Evolutionary conservation across 2,113 vertebrate genomes (phyloP).

Genomic region (Bubo blakistoni): DNA sequence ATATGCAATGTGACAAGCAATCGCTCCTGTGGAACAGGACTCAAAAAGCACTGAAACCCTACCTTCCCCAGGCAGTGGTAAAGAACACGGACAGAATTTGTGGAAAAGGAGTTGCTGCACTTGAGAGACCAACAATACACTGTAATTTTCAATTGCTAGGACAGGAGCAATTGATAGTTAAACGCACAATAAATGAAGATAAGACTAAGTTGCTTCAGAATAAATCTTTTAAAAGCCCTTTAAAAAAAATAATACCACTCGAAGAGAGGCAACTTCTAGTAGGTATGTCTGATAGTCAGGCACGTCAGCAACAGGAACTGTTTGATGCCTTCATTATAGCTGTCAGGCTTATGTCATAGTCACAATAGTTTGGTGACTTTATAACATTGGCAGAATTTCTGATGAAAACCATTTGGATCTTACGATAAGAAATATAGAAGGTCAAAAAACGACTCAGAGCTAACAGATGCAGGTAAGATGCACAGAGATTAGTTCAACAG

Average conservation of each 20-base stretch:
- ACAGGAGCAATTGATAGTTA: neutral
- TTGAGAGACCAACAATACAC: neutral
- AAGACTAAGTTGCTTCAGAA: neutral
- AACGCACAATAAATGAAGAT: neutral
- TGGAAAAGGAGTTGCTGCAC: neutral
- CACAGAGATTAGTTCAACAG: neutral
- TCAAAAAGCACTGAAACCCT: neutral
- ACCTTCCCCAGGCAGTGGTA: neutral
- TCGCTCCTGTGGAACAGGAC: neutral
- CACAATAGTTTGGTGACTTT: neutral
- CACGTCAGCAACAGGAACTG: neutral
- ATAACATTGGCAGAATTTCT: neutral
- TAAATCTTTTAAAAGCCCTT: neutral
- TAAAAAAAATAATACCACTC: neutral
- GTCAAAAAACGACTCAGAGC: neutral
- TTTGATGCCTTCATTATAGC: neutral
- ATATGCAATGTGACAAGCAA: neutral
- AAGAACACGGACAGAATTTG: neutral
- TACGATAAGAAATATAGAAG: neutral
- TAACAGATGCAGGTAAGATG: neutral
- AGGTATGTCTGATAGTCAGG: neutral
- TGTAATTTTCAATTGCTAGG: neutral
- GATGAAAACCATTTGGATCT: neutral
- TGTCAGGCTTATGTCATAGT: neutral
- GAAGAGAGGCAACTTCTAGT: neutral